Percentiles rank a stretch among this genome's conserved stretches.
These are phyloP conservation scores for Lordiphosa mommai DNA, from an alignment of 1,140 invertebrate species.

Conservation along the genomic window DNA sequence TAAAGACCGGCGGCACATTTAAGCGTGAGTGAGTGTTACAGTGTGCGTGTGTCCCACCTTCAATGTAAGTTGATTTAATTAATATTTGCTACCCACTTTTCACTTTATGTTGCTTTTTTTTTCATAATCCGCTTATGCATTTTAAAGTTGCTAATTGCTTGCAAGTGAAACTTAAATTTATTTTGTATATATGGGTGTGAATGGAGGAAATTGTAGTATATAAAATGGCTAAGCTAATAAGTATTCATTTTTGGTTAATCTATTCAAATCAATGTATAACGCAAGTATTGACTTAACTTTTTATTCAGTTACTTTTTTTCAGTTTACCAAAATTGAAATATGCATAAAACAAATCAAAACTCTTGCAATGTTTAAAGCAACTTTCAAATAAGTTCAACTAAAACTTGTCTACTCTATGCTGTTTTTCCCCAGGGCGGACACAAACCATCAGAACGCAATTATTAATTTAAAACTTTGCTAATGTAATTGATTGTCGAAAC, in stretches of 20 bases:
- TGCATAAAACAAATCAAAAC: too few relatives aligned
- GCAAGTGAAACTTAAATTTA: conserved; percentile 26
- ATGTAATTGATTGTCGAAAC: conserved; percentile 22
- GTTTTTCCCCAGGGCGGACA: not conserved
- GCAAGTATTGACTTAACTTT: too few relatives aligned
- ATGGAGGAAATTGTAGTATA: too few relatives aligned
- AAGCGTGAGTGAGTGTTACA: not conserved
- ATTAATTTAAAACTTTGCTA: conserved; percentile 21
- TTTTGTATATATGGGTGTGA: conserved; percentile 7
- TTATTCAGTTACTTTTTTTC: too few relatives aligned
- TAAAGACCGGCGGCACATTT: conserved; percentile 9
- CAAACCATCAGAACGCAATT: conserved; percentile 15
- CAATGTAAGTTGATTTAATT: conserved; percentile 41
- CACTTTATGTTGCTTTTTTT: conserved; percentile 6
- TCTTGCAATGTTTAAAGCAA: too few relatives aligned
- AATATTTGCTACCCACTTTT: conserved; percentile 20
- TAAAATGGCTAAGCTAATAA: too few relatives aligned
- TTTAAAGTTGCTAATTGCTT: conserved; percentile 56
- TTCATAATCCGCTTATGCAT: conserved; percentile 45
- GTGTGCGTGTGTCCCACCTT: not conserved
- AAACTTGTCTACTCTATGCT: too few relatives aligned
- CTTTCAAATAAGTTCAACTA: too few relatives aligned
- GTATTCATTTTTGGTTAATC: too few relatives aligned
- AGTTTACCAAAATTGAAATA: too few relatives aligned
- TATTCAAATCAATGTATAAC: too few relatives aligned